phyloP scores from a whole-genome alignment of 2,113 vertebrate species.

The Corythornis cristatus region DNA sequence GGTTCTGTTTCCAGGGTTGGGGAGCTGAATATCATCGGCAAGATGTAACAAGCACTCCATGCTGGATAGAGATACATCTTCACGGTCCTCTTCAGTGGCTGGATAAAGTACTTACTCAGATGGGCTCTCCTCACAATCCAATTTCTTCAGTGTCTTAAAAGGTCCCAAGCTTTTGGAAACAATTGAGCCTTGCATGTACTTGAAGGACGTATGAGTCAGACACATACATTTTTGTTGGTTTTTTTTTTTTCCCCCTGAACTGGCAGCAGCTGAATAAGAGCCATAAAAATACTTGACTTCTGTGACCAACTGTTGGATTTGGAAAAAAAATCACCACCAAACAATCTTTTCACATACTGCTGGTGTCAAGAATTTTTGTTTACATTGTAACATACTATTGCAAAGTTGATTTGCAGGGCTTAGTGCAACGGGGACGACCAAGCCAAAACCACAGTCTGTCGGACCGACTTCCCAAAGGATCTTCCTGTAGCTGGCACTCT shows the following conservation, averaged over 20 bases:
- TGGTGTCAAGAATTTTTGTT: slow-evolving; percentile 79
- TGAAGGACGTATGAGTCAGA: slow-evolving; percentile 91
- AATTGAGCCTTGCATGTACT: slow-evolving; percentile 86
- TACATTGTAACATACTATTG: slow-evolving; percentile 80
- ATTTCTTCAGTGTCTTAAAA: slow-evolving; percentile 97
- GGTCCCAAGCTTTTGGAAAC: slow-evolving; percentile 65
- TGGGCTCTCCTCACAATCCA: slow-evolving; percentile 98
- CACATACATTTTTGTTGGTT: slow-evolving; percentile 54
- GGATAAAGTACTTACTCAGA: slow-evolving; percentile 99
- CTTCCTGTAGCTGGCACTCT: slow-evolving; percentile 40
- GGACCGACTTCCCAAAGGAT: not conserved
- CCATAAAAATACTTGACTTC: slow-evolving; percentile 94
- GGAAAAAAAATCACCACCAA: slow-evolving; percentile 51
- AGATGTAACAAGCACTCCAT: slow-evolving; percentile 98
- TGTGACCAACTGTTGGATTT: slow-evolving; percentile 93
- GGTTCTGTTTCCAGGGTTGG: slow-evolving; percentile 88
- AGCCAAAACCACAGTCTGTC: slow-evolving; percentile 35
- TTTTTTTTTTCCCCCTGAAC: not conserved
- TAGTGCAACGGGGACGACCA: slow-evolving; percentile 55
- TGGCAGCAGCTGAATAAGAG: slow-evolving; percentile 81
- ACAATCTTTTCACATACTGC: slow-evolving; percentile 56
- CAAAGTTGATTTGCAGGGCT: slow-evolving; percentile 70
- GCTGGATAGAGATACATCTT: slow-evolving; percentile 99
- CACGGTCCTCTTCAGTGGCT: slow-evolving; percentile 98
- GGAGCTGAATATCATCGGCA: slow-evolving; percentile 98